Conservation (phyloP, 2,797 vertebrate genomes). For the Arctocebus calabarensis region DNA sequence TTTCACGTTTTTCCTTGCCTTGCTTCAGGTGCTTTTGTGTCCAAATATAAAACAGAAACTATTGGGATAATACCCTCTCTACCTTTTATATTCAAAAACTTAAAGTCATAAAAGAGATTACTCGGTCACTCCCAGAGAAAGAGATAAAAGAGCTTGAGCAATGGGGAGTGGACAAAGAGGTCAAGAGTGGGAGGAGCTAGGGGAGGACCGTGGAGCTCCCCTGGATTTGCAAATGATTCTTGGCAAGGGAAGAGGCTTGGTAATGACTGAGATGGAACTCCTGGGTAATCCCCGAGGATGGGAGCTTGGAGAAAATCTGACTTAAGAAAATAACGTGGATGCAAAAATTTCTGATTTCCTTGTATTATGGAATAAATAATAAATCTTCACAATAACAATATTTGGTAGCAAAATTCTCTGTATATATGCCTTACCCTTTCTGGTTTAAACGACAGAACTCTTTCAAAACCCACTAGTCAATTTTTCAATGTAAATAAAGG, state of each 20-base stretch:
- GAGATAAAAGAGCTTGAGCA: background rate
- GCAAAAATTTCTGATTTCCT: background rate
- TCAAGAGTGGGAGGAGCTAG: background rate
- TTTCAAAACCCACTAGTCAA: conserved; percentile 16
- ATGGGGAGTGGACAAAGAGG: background rate
- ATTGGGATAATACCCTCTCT: background rate
- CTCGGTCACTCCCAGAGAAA: background rate
- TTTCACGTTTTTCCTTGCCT: background rate
- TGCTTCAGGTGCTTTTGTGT: background rate
- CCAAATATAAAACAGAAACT: conserved; percentile 38
- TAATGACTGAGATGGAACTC: background rate
- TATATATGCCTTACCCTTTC: background rate
- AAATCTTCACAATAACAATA: background rate
- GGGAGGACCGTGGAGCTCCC: background rate
- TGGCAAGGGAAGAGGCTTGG: background rate
- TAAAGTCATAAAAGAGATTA: background rate
- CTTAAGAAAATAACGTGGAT: background rate
- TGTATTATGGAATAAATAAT: background rate
- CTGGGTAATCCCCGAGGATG: background rate
- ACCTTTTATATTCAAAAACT: conserved; percentile 24
- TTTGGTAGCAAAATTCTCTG: background rate
- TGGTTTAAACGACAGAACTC: background rate
- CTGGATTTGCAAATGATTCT: background rate
- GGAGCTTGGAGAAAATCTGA: background rate
- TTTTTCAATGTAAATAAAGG: conserved; percentile 22